Percentiles rank a stretch among this genome's conserved stretches.
Evolutionary conservation across 37 sponge, comb jelly and placozoan genomes (phyloP).

Genomic region (Dysidea cf. avara): DNA sequence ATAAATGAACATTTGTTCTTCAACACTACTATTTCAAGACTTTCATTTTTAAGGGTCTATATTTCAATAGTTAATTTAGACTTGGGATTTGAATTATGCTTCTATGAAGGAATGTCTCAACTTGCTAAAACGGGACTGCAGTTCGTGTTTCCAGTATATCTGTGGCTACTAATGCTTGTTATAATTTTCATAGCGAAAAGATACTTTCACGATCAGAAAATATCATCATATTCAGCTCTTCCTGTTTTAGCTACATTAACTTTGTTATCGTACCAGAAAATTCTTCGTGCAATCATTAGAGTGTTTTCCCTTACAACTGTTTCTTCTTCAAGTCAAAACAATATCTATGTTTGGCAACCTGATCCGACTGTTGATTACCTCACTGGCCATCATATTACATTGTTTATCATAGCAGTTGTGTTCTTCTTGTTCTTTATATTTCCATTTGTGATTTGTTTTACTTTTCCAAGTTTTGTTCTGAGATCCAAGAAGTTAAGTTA

Average conservation of each 20-base stretch:
- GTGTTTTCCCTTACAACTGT: constrained; percentile 11
- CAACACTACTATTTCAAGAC: too few species aligned
- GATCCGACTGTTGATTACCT: constrained; percentile 30
- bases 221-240: constrained; percentile 1
- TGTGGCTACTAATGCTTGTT: neutral
- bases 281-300: constrained; percentile 25
- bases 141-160: neutral
- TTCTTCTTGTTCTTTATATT: constrained; percentile 11
- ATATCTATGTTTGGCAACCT: constrained; percentile 15
- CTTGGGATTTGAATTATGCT: neutral
- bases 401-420: constrained; percentile 18
- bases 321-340: neutral
- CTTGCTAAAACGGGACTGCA: neutral
- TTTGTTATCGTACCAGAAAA: constrained; percentile 47
- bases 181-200: too few species aligned
- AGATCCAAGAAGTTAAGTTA: neutral
- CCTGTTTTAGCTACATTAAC: constrained; percentile 40
- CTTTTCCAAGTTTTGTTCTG: constrained; percentile 15
- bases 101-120: neutral
- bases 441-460: constrained; percentile 6
- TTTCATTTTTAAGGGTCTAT: too few species aligned
- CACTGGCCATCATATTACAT: neutral
- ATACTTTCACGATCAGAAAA: too few species aligned
- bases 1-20: too few species aligned
- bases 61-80: neutral